Base-by-base conservation (phyloP, 1,140 invertebrate species). In the Portunus trituberculatus region DNA sequence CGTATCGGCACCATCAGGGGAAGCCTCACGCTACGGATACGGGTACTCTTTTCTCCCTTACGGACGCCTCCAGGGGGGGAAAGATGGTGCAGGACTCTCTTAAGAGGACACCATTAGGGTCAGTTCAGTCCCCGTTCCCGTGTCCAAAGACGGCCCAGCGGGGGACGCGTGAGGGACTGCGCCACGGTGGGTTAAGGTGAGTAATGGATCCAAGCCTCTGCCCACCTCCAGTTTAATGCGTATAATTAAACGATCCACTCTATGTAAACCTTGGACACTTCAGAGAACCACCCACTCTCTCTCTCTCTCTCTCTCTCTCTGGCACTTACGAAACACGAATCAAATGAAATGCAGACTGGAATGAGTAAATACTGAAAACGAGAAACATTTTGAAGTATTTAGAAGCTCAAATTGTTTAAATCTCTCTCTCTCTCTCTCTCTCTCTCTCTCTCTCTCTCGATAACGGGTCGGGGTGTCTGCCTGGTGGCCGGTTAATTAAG, bases 61-160 rank as follows among this genome's bases (percentile, higher is more conserved):
- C 20, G 67, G 25, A n/a, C 67, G 67, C 67, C 25, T 76, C 25
- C 7, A 8, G 67, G 67, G 25, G 25, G 67, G n/a, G 1, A n/a
- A n/a, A 76, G 67, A 59, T n/a, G 67, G 12, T n/a, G 39, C 67
- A n/a, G n/a, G 67, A 76, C 67, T 76, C n/a, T 25, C 67, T 76
- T 76, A 76, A n/a, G 67, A 76, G 67, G 67, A 76, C 67, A 76
- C 67, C 67, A 76, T 76, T 76, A 76, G 20, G 67, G 67, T n/a
- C 67, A 25, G 20, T 76, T 76, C 6, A 76, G 67, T 76, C 16
- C 67, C 67, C 67, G 4, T 25, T 76, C 67, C 67, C 67, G 20
- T 7, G 20, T 25, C n/a, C 67, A 25, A 76, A n/a, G 67, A 2
- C 67, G 67, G 67, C 67, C 20, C 67, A 76, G 67, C 67, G 67